phyloP scores from a whole-genome alignment of 1,140 invertebrate species.

The Drosophila novamexicana region DNA sequence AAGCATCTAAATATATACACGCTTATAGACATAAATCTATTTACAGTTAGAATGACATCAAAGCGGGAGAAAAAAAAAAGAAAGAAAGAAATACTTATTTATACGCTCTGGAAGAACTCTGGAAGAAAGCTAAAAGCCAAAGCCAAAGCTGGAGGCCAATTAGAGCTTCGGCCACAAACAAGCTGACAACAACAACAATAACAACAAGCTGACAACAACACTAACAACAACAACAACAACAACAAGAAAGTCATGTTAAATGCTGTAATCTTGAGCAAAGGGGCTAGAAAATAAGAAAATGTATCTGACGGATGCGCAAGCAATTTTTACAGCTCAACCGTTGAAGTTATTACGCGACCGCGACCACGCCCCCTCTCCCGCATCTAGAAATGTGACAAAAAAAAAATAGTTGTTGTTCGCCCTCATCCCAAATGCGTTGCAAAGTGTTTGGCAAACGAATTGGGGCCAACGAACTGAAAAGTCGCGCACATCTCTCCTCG shows the following conservation, averaged over 20 bases:
- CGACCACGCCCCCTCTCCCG: constrained; percentile 1
- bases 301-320: constrained; percentile 42
- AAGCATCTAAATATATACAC: constrained; percentile 1
- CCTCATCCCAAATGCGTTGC: constrained; percentile 40
- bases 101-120: constrained; percentile 17
- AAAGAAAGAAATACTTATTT: constrained; percentile 24
- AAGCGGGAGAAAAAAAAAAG: constrained; percentile 31
- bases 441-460: constrained; percentile 42
- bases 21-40: constrained; percentile 35
- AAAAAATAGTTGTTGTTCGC: constrained; percentile 33
- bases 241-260: constrained; percentile 42
- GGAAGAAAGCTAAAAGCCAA: constrained; percentile 33
- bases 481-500: background rate
- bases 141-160: constrained; percentile 36
- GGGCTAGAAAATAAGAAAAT: constrained; percentile 32
- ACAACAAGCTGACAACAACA: constrained; percentile 43
- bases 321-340: constrained; percentile 38
- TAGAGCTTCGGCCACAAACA: constrained; percentile 33
- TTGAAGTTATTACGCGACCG: constrained; percentile 5
- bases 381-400: constrained; percentile 41
- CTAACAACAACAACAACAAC: constrained; percentile 42
- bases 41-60: constrained; percentile 66
- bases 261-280: constrained; percentile 40
- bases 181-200: constrained; percentile 35
- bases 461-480: constrained; percentile 73